Conservation (phyloP, 2,888 invertebrate species). For the Anaspis maculata region DNA sequence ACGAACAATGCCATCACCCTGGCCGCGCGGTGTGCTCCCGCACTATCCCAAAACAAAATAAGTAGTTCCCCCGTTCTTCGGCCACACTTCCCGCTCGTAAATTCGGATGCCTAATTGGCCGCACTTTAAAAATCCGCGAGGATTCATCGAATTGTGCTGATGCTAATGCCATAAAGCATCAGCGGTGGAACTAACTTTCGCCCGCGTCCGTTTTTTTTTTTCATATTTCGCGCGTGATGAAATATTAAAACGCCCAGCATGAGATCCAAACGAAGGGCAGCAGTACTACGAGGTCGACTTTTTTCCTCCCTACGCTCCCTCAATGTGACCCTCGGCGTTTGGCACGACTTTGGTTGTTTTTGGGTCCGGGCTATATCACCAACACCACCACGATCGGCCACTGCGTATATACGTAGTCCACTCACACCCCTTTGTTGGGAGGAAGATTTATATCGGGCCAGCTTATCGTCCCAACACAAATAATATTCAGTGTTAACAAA, state of each 20-base stretch:
- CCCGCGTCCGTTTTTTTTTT: too few species aligned
- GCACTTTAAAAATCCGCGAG: too few species aligned
- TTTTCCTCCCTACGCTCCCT: too few species aligned
- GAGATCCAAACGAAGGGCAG: slow-evolving; percentile 3
- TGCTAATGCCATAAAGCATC: too few species aligned
- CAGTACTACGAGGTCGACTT: too few species aligned
- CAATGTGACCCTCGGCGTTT: not conserved
- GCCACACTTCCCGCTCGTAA: slow-evolving; percentile 1
- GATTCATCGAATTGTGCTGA: too few species aligned
- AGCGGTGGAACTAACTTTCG: too few species aligned
- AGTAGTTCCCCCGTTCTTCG: slow-evolving; percentile 11
- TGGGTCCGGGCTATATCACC: slow-evolving; percentile 6
- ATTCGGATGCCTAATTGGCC: too few species aligned
- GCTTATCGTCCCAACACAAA: slow-evolving; percentile 6
- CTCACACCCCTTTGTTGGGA: slow-evolving; percentile 5
- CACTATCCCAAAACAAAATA: slow-evolving; percentile 11
- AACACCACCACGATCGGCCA: too few species aligned
- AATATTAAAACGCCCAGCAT: slow-evolving; percentile 6
- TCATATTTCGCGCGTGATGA: slow-evolving; percentile 2
- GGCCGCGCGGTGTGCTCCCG: slow-evolving; percentile 4
- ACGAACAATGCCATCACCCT: slow-evolving; percentile 7
- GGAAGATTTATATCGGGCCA: slow-evolving; percentile 7
- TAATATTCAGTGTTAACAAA: slow-evolving; percentile 7
- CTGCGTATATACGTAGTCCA: too few species aligned
- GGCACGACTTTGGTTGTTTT: slow-evolving; percentile 6